These are phyloP conservation scores for Andrena praecox DNA, from an alignment of 2,888 invertebrate species.

Conservation along the genomic window DNA sequence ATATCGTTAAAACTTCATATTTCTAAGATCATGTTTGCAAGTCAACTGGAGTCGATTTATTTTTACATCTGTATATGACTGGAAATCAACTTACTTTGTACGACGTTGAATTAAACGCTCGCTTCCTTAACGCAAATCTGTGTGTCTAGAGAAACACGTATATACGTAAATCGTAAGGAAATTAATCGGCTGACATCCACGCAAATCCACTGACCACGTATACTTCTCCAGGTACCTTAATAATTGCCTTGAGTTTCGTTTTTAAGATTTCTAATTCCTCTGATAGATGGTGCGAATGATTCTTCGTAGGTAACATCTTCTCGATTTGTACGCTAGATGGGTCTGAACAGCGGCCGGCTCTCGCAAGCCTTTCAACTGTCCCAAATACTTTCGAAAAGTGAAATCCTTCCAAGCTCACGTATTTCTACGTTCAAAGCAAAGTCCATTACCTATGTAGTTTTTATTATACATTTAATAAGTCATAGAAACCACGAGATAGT, in stretches of 20 bases:
- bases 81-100: conserved; percentile 33
- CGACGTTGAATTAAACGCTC: conserved; percentile 6
- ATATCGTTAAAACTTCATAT: background rate
- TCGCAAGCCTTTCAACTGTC: background rate
- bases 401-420: background rate
- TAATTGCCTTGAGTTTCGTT: conserved; percentile 61
- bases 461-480: background rate
- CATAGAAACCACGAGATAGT: too few relatives aligned
- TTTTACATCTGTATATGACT: background rate
- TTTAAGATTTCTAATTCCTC: conserved; percentile 40
- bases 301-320: background rate
- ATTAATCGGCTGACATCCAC: conserved; percentile 27
- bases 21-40: background rate
- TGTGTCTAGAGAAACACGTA: conserved; percentile 19
- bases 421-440: background rate
- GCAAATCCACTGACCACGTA: conserved; percentile 57
- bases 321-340: conserved; percentile 4
- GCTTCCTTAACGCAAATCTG: conserved; percentile 21
- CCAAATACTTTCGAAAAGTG: background rate
- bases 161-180: background rate
- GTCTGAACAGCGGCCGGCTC: background rate
- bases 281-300: conserved; percentile 57
- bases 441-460: background rate
- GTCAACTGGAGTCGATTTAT: background rate
- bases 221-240: conserved; percentile 49